A percentile compares a stretch with the other conserved stretches of the same genome.
Conservation (phyloP, 2,888 invertebrate genomes). For the Polydrusus tereticollis region DNA sequence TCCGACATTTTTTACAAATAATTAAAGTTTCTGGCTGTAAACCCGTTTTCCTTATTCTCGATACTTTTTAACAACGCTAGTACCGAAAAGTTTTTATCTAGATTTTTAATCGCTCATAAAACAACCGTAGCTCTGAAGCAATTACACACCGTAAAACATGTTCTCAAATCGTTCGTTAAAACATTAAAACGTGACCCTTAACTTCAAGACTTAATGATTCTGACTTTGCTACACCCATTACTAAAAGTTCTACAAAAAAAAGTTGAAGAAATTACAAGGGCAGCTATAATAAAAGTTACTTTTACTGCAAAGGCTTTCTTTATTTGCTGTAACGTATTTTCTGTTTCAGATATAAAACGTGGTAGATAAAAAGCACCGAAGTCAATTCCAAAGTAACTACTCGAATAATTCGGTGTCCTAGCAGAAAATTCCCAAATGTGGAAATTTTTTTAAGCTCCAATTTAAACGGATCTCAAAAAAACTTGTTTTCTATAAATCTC, state of each 20-base stretch:
- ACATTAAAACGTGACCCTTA: slow-evolving; percentile 19
- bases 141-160: slow-evolving; percentile 15
- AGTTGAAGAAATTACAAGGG: slow-evolving; percentile 1
- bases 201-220: slow-evolving; percentile 16
- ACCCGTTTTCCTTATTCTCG: no score
- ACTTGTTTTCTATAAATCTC: no score
- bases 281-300: background rate
- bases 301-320: background rate
- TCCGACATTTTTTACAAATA: no score
- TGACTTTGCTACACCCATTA: slow-evolving; percentile 5
- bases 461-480: no score
- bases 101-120: slow-evolving; percentile 14
- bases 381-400: background rate
- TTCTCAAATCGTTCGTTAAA: slow-evolving; percentile 18
- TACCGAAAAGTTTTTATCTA: background rate
- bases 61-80: slow-evolving; percentile 2
- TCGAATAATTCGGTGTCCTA: no score
- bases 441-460: no score
- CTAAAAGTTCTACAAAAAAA: background rate
- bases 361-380: background rate
- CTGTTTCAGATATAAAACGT: background rate
- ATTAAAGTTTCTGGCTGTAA: no score
- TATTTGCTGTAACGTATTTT: background rate
- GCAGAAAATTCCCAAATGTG: no score
- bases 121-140: slow-evolving; percentile 7